These are phyloP conservation scores for Dendrocopos noguchii DNA, from an alignment of 2,113 vertebrate genomes.

Conservation along the genomic window DNA sequence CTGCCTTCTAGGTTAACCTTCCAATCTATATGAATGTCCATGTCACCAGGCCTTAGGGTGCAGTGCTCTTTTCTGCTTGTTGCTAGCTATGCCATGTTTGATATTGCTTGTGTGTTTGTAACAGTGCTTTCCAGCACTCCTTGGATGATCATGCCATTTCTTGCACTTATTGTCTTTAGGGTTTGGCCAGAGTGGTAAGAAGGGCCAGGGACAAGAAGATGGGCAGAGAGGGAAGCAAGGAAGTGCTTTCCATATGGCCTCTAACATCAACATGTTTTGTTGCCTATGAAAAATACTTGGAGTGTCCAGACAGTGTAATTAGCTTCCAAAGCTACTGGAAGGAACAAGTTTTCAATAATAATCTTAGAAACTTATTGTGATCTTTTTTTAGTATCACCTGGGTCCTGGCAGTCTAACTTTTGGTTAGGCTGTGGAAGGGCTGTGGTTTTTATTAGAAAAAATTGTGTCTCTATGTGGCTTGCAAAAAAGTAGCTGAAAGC, in stretches of 20 bases:
- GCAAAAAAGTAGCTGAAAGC: background rate
- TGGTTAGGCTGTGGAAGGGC: background rate
- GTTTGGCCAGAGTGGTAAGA: background rate
- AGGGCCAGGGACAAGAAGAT: background rate
- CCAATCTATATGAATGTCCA: background rate
- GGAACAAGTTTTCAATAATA: background rate
- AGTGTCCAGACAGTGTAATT: background rate
- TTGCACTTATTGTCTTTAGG: background rate
- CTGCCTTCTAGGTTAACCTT: background rate
- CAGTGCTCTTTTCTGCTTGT: background rate
- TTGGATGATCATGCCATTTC: background rate
- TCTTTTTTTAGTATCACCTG: background rate
- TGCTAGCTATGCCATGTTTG: background rate
- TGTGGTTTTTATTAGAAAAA: background rate
- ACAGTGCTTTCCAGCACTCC: background rate
- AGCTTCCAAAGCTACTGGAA: background rate
- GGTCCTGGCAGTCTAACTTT: background rate
- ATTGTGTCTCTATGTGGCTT: background rate
- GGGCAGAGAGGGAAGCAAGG: background rate
- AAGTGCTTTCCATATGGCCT: background rate
- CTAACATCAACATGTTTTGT: background rate
- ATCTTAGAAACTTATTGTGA: background rate
- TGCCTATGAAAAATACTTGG: background rate
- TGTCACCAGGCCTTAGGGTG: background rate
- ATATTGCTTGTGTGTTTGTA: background rate